Evolutionary conservation across 1,140 invertebrate species (phyloP).

Genomic region (Proctacanthus coquilletti): DNA sequence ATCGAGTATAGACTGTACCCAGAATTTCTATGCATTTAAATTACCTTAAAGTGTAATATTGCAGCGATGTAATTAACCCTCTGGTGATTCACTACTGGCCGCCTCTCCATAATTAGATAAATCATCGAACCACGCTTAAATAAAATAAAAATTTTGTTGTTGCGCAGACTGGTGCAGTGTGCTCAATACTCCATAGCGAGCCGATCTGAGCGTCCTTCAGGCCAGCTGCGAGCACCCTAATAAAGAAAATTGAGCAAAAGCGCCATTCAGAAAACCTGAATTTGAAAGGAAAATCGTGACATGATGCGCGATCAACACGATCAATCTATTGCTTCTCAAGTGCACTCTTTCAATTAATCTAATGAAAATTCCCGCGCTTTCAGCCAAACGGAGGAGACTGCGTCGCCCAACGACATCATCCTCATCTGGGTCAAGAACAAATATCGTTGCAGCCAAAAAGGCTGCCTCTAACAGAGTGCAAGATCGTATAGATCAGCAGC

Average conservation of each 20-base stretch:
- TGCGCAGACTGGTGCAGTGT: too few species aligned
- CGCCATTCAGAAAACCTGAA: slow-evolving; percentile 7
- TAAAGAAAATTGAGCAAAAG: slow-evolving; percentile 13
- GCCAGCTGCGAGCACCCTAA: slow-evolving; percentile 9
- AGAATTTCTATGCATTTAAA: too few species aligned
- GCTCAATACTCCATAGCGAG: background rate
- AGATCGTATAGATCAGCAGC: slow-evolving; percentile 44
- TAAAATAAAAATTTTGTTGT: too few species aligned
- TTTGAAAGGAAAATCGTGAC: background rate
- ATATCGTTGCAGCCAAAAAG: slow-evolving; percentile 31
- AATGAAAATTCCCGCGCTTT: slow-evolving; percentile 11
- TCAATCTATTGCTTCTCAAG: too few species aligned
- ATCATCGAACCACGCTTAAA: too few species aligned
- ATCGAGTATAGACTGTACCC: too few species aligned
- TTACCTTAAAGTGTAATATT: too few species aligned
- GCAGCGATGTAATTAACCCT: too few species aligned
- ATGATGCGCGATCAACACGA: background rate
- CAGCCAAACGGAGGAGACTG: slow-evolving; percentile 37
- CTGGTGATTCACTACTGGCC: too few species aligned
- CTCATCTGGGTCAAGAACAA: slow-evolving; percentile 14
- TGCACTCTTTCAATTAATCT: slow-evolving; percentile 6
- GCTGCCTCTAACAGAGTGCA: slow-evolving; percentile 21
- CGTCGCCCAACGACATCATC: slow-evolving; percentile 36
- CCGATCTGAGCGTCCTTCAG: background rate
- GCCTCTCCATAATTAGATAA: too few species aligned